Evolutionary conservation across 2,113 vertebrate genomes (phyloP), one percentile per base, ranked within the genome.

Genomic region (Ptychochromis oligacanthus): DNA sequence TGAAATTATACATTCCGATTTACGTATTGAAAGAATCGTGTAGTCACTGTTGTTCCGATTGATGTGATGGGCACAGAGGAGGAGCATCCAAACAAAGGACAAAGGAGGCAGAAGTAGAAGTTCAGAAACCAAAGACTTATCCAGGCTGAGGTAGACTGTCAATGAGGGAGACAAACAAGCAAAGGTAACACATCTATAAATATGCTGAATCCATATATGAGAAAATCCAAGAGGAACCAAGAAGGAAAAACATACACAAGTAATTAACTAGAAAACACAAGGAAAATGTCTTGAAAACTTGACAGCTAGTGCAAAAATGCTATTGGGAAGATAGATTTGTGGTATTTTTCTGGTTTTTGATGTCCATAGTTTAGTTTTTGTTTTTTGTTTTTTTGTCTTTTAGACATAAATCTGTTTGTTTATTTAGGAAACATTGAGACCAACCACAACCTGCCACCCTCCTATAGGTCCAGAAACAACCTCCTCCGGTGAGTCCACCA

Each of bases 381-480:
- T 8, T 36, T 7, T 8, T n/a, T n/a, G n/a, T 18, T 8, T 14
- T 8, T 26, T 13, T 7, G 6, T 52, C 10, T 70, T 49, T 70
- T 52, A 70, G 10, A 70, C 3, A 31, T 72, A 72, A n/a, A 72
- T 52, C 11, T 31, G 15, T 20, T 28, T 9, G 9, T 49, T 59
- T 2, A 38, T 56, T 8, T 81, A 98, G 97, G 97, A 65, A 98
- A 99, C 92, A 97, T 99, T 4, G 97, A 99, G 93, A 98, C 97
- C 56, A 97, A 97, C 90, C 97, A 98, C 75, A 97, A 95, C 57
- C 93, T 97, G 92, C 96, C 97, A 0, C 96, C 97, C 15, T 96
- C 96, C 54, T 95, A 97, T 92, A 97, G 97, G 82, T 98, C 97
- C 58, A 95, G 97, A 54, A 98, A 98, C 91, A 96, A 97, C 88